phyloP scores from a whole-genome alignment of 2,113 vertebrate species.

The Bettongia penicillata region DNA sequence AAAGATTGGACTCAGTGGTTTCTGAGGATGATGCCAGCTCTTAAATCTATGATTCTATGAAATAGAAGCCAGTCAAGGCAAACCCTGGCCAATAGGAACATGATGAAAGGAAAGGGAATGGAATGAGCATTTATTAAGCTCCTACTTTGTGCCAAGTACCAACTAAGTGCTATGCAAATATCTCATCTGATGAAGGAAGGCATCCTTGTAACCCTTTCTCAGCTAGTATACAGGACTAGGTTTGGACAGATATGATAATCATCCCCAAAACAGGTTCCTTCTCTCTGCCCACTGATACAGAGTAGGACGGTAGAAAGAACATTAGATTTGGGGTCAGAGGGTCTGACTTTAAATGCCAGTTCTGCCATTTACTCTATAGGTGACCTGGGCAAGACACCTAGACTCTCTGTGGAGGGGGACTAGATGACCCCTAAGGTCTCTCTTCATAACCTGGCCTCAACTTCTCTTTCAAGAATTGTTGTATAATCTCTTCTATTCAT shows the following conservation, averaged over 20 bases:
- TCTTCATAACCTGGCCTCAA: neutral
- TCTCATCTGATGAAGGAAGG: neutral
- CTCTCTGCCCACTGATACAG: neutral
- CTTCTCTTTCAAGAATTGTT: neutral
- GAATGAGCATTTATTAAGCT: neutral
- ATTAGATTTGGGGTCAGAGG: neutral
- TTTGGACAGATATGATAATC: neutral
- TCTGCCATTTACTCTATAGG: neutral
- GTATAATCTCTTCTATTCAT: neutral
- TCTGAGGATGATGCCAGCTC: neutral
- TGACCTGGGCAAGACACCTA: neutral
- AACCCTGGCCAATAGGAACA: neutral
- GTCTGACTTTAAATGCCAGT: constrained; percentile 16
- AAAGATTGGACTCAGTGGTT: neutral
- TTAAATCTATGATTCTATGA: neutral
- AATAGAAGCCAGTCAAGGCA: neutral
- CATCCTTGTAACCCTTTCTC: neutral
- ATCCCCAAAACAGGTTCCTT: neutral
- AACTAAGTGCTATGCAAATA: neutral
- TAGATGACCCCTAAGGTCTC: neutral
- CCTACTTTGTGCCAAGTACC: neutral
- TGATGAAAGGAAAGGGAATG: neutral
- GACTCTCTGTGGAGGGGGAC: neutral
- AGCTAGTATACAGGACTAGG: neutral
- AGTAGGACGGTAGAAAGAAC: neutral